Conservation (phyloP, 1,140 invertebrate genomes). For the Caenorhabditis latens region DNA sequence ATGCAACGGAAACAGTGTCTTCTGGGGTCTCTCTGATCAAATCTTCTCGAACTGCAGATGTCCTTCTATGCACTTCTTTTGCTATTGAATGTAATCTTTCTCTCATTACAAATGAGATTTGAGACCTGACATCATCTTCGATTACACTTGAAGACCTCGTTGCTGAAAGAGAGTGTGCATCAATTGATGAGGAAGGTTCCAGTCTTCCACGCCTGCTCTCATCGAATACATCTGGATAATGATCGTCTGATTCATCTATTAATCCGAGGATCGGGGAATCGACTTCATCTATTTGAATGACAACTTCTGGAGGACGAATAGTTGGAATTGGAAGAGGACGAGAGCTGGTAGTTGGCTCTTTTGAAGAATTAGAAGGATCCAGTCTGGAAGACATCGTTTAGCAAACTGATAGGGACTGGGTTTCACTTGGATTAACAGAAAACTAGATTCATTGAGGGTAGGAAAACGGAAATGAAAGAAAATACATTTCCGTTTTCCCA, state of each 20-base stretch:
- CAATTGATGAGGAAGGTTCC: background rate
- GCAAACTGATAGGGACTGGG: too few relatives aligned
- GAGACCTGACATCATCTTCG: constrained; percentile 59
- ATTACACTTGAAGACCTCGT: constrained; percentile 27
- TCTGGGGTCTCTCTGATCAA: constrained; percentile 67
- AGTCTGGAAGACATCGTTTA: background rate
- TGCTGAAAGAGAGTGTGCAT: background rate
- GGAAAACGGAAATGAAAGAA: background rate
- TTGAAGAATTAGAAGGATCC: background rate
- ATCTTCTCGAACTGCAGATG: constrained; percentile 66
- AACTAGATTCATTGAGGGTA: too few relatives aligned
- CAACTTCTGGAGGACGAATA: constrained; percentile 6
- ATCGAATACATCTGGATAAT: background rate
- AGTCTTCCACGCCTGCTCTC: background rate
- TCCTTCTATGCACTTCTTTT: constrained; percentile 70
- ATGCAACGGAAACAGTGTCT: constrained; percentile 57
- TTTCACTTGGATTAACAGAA: too few relatives aligned
- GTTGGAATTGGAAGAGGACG: background rate
- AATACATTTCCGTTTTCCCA: background rate
- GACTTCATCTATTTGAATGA: constrained; percentile 28
- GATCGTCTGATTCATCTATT: background rate
- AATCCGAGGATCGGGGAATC: constrained; percentile 14
- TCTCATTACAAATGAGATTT: constrained; percentile 71
- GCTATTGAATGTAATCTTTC: constrained; percentile 72
- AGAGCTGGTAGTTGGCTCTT: background rate